Percentiles rank a stretch among this genome's conserved stretches.
Conservation (phyloP, 2,113 vertebrate genomes). For the Ammodramus savannarum region DNA sequence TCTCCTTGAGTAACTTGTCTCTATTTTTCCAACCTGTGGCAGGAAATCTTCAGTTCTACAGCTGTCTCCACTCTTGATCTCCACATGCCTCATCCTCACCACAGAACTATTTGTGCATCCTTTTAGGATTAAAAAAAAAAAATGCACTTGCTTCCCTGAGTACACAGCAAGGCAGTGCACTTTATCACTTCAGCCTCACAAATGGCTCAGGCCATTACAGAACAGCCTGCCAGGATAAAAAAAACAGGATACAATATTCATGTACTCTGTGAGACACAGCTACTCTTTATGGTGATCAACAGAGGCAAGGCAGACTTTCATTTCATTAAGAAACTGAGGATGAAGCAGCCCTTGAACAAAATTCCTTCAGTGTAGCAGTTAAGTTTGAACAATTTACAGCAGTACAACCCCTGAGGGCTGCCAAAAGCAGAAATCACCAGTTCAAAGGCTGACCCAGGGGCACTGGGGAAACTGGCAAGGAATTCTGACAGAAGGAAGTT, state of each 20-base stretch:
- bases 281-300: background rate
- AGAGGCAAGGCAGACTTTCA: background rate
- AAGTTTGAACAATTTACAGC: background rate
- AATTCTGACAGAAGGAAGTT: background rate
- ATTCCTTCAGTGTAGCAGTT: background rate
- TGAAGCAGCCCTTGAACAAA: background rate
- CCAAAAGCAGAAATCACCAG: background rate
- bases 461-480: background rate
- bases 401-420: background rate
- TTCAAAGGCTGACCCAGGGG: background rate
- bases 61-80: background rate
- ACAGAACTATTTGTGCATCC: background rate
- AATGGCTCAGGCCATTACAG: background rate
- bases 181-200: background rate
- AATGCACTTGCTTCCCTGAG: background rate
- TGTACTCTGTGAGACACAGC: background rate
- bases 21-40: background rate
- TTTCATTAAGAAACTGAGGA: background rate
- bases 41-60: constrained; percentile 6
- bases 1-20: constrained; percentile 4
- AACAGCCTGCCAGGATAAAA: background rate
- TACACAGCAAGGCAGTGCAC: background rate
- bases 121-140: background rate
- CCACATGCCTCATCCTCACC: background rate
- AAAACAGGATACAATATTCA: background rate